phyloP scores from a whole-genome alignment of 2,888 invertebrate genomes.

The Sceliomorpha sp. region DNA sequence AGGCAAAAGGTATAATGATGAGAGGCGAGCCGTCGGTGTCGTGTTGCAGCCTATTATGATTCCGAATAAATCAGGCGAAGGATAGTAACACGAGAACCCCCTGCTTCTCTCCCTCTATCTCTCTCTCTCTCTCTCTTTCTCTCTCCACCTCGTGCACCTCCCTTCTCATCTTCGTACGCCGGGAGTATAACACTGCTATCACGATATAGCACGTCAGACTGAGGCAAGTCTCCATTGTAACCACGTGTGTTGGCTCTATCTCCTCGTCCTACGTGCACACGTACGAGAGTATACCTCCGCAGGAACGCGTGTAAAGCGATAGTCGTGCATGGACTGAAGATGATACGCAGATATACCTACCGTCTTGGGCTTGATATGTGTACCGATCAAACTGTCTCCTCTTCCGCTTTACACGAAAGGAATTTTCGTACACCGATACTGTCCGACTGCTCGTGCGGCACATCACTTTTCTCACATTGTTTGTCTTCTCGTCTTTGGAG shows the following conservation, averaged over 20 bases:
- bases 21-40: slow-evolving; percentile 70
- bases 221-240: slow-evolving; percentile 45
- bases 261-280: slow-evolving; percentile 24
- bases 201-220: slow-evolving; percentile 33
- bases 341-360: slow-evolving; percentile 1
- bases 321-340: slow-evolving; percentile 28
- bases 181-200: slow-evolving; percentile 47
- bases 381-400: slow-evolving; percentile 16
- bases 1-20: slow-evolving; percentile 72
- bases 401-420: too few relatives aligned
- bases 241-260: slow-evolving; percentile 51
- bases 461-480: too few relatives aligned
- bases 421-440: too few relatives aligned
- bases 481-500: too few relatives aligned
- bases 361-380: slow-evolving; percentile 12
- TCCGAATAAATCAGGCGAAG: slow-evolving; percentile 75
- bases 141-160: too few relatives aligned
- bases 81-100: slow-evolving; percentile 71
- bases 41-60: slow-evolving; percentile 74
- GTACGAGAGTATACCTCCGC: slow-evolving; percentile 11
- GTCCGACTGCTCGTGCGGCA: too few relatives aligned
- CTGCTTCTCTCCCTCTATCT: too few relatives aligned
- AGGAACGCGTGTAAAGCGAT: slow-evolving; percentile 20
- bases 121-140: slow-evolving; percentile 53
- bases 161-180: slow-evolving; percentile 56